A percentile compares a stretch with the other conserved stretches of the same genome.
Conservation (phyloP, 2,113 vertebrate genomes). For the Varanus komodoensis region DNA sequence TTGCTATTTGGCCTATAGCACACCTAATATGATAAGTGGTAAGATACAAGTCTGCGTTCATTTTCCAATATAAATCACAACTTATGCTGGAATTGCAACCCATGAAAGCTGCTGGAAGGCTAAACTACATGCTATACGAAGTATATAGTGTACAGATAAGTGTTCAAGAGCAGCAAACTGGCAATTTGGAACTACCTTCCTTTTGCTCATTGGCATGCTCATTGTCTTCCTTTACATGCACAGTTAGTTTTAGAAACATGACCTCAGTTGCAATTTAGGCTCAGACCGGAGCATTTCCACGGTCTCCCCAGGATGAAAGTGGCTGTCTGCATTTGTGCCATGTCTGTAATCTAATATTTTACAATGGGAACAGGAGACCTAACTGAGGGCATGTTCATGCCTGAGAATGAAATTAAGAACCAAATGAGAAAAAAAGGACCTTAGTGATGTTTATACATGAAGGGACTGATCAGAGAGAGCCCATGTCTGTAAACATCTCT, state of each 20-base stretch:
- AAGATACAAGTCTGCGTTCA: not conserved
- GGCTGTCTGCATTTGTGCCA: not conserved
- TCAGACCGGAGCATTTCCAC: not conserved
- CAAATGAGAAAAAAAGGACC: not conserved
- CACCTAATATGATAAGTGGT: not conserved
- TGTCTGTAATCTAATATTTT: not conserved
- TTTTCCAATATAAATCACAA: not conserved
- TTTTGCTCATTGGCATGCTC: not conserved
- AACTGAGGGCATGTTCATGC: not conserved
- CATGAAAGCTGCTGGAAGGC: not conserved
- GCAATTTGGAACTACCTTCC: not conserved
- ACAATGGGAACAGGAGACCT: not conserved
- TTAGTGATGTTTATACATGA: not conserved
- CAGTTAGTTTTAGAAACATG: not conserved
- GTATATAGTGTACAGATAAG: too few species aligned
- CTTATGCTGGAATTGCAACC: too few species aligned
- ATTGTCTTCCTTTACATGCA: not conserved
- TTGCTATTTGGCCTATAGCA: not conserved
- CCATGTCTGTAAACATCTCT: not conserved
- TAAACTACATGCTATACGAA: too few species aligned
- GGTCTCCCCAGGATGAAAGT: not conserved
- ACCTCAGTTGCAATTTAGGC: not conserved
- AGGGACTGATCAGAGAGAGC: too few species aligned
- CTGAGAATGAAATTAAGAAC: not conserved
- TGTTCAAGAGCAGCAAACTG: not conserved